A percentile compares a stretch with the other conserved stretches of the same genome.
Evolutionary conservation across 2,113 vertebrate genomes (phyloP).

Genomic region (Rhodinocichla rosea): DNA sequence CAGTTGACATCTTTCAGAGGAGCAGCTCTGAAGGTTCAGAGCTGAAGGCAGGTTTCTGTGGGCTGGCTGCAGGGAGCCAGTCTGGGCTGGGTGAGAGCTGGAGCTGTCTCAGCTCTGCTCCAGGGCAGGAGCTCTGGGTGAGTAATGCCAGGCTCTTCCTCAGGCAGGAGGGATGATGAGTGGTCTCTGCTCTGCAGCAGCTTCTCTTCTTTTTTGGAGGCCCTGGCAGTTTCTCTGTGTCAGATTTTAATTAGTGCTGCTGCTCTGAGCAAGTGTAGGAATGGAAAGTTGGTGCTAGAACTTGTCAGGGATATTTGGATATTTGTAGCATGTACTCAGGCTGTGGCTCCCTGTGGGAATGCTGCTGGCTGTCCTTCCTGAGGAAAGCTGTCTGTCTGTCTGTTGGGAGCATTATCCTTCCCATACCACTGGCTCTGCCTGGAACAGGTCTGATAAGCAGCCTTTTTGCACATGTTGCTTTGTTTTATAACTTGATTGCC

Average conservation of each 20-base stretch:
- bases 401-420: neutral
- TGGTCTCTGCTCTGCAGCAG: neutral
- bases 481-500: neutral
- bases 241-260: neutral
- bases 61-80: neutral
- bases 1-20: neutral
- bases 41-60: neutral
- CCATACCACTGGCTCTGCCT: neutral
- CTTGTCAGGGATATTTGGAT: neutral
- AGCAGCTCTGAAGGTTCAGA: neutral
- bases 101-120: neutral
- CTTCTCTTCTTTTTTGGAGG: neutral
- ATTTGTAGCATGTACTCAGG: neutral
- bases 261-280: neutral
- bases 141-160: neutral
- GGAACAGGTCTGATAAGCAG: neutral
- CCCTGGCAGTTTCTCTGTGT: neutral
- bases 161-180: neutral
- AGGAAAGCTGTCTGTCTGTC: neutral
- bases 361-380: neutral
- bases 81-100: neutral
- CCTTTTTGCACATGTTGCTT: neutral
- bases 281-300: neutral
- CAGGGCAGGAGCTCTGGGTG: neutral
- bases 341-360: neutral